phyloP scores from a whole-genome alignment of 2,797 vertebrate species.

The Furcifer pardalis region DNA sequence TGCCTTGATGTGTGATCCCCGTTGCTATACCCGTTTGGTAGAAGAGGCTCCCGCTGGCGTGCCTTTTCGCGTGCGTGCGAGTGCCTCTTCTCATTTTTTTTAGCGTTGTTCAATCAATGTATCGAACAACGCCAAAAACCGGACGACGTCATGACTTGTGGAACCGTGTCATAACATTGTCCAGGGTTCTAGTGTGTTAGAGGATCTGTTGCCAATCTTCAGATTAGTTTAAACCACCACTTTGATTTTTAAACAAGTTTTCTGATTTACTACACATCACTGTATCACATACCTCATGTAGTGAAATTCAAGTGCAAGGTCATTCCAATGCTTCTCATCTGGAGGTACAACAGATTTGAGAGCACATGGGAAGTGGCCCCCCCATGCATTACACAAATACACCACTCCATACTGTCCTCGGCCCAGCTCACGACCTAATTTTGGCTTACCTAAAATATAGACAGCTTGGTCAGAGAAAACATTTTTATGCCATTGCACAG shows the following conservation, averaged over 20 bases:
- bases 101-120: too few species aligned
- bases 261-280: not conserved
- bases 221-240: too few species aligned
- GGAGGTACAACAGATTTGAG: conserved; percentile 97
- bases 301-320: conserved; percentile 97
- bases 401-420: conserved; percentile 97
- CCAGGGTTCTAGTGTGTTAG: too few species aligned
- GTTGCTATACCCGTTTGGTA: too few species aligned
- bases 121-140: too few species aligned
- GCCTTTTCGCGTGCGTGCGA: too few species aligned
- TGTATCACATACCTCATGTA: conserved; percentile 87
- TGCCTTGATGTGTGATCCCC: too few species aligned
- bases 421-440: conserved; percentile 92
- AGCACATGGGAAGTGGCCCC: conserved; percentile 91
- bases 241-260: not conserved
- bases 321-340: conserved; percentile 99
- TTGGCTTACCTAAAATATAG: conserved; percentile 87
- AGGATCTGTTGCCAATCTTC: too few species aligned
- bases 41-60: too few species aligned
- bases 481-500: accelerated
- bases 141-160: too few species aligned
- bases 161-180: too few species aligned
- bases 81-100: too few species aligned
- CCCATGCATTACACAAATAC: conserved; percentile 95
- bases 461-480: not conserved